These are phyloP conservation scores for Horisme vitalbata DNA, from an alignment of 2,888 invertebrate species.

Conservation along the genomic window DNA sequence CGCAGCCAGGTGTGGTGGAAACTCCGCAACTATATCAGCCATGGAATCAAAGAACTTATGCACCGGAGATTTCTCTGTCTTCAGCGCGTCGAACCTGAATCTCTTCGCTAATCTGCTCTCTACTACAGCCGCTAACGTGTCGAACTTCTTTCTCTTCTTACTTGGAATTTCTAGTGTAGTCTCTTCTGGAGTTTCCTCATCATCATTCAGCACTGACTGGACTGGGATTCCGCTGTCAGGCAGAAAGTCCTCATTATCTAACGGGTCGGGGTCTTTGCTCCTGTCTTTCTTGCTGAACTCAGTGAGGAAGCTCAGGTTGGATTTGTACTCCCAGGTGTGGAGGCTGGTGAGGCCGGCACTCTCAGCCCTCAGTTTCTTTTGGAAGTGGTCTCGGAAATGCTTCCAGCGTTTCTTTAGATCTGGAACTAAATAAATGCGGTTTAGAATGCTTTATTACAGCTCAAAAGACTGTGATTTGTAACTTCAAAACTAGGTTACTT, in stretches of 20 bases:
- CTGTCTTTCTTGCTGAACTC: conserved; percentile 12
- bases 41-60: conserved; percentile 30
- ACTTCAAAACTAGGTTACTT: too few relatives aligned
- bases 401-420: conserved; percentile 27
- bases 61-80: conserved; percentile 2
- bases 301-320: conserved; percentile 17
- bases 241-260: conserved; percentile 3
- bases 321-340: conserved; percentile 22
- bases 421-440: too few relatives aligned
- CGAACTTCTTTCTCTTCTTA: conserved; percentile 15
- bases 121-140: conserved; percentile 10
- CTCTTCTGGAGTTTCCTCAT: neutral
- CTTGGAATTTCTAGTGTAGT: conserved; percentile 3
- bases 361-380: conserved; percentile 16
- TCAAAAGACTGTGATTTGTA: too few relatives aligned
- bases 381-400: conserved; percentile 25
- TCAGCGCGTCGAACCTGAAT: conserved; percentile 9
- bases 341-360: conserved; percentile 6
- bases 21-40: conserved; percentile 28
- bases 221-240: conserved; percentile 7
- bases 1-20: conserved; percentile 25
- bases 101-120: conserved; percentile 12
- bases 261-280: conserved; percentile 3
- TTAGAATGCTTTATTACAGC: too few relatives aligned
- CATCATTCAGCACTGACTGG: conserved; percentile 3